Base-by-base conservation (phyloP, 2,113 vertebrate genomes). In the Periophthalmodon schlosseri region DNA sequence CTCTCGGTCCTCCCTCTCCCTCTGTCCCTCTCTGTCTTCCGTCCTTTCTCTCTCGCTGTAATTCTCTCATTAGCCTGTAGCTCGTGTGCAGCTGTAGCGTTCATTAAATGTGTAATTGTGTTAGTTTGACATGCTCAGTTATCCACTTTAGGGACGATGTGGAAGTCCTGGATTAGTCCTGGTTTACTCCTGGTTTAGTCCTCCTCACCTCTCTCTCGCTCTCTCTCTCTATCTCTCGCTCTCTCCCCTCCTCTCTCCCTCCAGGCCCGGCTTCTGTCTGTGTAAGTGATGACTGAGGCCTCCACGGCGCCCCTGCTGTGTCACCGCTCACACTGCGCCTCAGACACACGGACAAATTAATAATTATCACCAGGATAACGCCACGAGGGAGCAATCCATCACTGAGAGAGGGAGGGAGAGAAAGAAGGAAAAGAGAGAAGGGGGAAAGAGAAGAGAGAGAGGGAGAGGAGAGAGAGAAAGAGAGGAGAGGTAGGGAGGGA, bases 311-410 rank as follows among this genome's bases (percentile, higher is more conserved):
- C 88, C 61, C 89, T 83, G 77, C 50, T n/a, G 85, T 93, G 86
- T 88, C 83, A 84, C 86, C 85, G 82, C 80, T 49, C 74, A 74
- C 75, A 52, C 83, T 68, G 74, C 74, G 72, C 88, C 89, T 83
- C 86, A 86, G 93, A 85, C 91, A 79, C 34, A 1, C 77, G 50
- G 84, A 92, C 94, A 91, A 96, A 97, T 98, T 97, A 28, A 28
- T 28, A 28, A 28, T 28, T 28, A 28, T 28, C 28, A 28, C 28
- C 28, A 28, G 28, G 28, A 28, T 28, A 28, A 28, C 28, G 28
- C 28, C 95, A 95, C 91, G 92, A 94, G 94, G 94, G 95, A 96
- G 95, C 91, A 95, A 99, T 99, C 97, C 93, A 97, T 99, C 97
- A 99, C 96, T n/a, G 3, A 56, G 20, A 21, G 54, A 21, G 54